Evolutionary conservation across 2,797 vertebrate species (phyloP), one percentile per base, ranked within the genome.

Genomic region (Gymnocypris eckloni): DNA sequence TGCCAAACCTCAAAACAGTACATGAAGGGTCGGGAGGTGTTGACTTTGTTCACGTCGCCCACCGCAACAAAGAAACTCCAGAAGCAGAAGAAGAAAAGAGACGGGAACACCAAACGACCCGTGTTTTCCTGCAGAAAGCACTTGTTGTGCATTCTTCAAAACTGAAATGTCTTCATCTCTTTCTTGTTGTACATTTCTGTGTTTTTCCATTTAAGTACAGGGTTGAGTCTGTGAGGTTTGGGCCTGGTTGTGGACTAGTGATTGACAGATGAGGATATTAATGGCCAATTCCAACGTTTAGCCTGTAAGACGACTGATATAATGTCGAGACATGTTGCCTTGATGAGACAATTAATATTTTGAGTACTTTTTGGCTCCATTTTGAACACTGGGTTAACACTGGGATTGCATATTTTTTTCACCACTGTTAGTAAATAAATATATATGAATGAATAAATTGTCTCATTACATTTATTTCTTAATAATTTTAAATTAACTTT

Each of bases 1-100:
- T 87, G 82, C 54, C 84, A 84, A 87, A 82, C 82, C 67, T 59
- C 54, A 61, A 79, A 72, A 61, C 77, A 80, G 66, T 82, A 72
- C 48, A 56, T 18, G 20, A 77, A 71, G 56, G 25, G 50, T 80
- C 45, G 82, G 39, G 37, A 75, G 66, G 43, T 86, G 79, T 80
- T 85, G 79, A 77, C 85, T 76, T 81, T 79, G 70, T 83, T 72
- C 79, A 69, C 25, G 16, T 84, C 64, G 56, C 73, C 33, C 37
- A 20, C 10, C 18, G 61, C 64, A 45, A 85, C 86, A 83, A 33
- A 81, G 72, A 82, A 59, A 67, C 67, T 82, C 67, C 9, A 71
- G 48, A 78, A 78, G 28, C 56, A 66, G 41, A 39, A 20, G 70
- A 78, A 88, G 39, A 84, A 82, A 81, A 39, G 33, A 66, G 50